These are phyloP conservation scores for Montifringilla adamsi DNA, from an alignment of 2,113 vertebrate genomes.

Conservation along the genomic window DNA sequence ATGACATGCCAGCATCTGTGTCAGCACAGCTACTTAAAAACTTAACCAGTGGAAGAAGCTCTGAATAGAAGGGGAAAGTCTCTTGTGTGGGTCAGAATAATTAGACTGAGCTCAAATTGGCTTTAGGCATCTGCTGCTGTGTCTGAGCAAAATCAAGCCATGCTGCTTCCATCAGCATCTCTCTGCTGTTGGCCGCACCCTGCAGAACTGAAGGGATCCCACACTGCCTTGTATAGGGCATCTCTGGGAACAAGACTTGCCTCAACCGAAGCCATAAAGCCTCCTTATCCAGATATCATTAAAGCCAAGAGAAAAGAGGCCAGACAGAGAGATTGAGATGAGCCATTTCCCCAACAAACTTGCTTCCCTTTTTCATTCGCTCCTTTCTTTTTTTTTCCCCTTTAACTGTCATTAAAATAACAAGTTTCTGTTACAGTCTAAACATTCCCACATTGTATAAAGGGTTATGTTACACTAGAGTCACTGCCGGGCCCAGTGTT, in stretches of 20 bases:
- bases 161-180: constrained; percentile 59
- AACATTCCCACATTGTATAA: constrained; percentile 96
- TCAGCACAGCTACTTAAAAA: background rate
- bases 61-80: constrained; percentile 34
- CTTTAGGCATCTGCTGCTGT: constrained; percentile 51
- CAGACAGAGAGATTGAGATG: constrained; percentile 37
- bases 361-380: constrained; percentile 58
- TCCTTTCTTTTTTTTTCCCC: constrained; percentile 28
- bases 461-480: constrained; percentile 82
- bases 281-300: background rate
- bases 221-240: background rate
- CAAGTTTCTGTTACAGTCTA: constrained; percentile 93
- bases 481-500: constrained; percentile 79
- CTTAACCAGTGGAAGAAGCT: background rate
- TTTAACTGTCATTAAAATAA: constrained; percentile 90
- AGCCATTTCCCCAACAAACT: constrained; percentile 62
- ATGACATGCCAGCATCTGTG: background rate
- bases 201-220: background rate
- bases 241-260: constrained; percentile 44
- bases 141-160: constrained; percentile 49
- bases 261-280: constrained; percentile 26
- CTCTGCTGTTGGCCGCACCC: background rate
- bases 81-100: constrained; percentile 37
- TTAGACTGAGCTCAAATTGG: constrained; percentile 23
- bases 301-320: constrained; percentile 40